Percentiles rank a stretch among this genome's conserved stretches.
Evolutionary conservation across 2,113 vertebrate genomes (phyloP).

Genomic region (Sula dactylatra): DNA sequence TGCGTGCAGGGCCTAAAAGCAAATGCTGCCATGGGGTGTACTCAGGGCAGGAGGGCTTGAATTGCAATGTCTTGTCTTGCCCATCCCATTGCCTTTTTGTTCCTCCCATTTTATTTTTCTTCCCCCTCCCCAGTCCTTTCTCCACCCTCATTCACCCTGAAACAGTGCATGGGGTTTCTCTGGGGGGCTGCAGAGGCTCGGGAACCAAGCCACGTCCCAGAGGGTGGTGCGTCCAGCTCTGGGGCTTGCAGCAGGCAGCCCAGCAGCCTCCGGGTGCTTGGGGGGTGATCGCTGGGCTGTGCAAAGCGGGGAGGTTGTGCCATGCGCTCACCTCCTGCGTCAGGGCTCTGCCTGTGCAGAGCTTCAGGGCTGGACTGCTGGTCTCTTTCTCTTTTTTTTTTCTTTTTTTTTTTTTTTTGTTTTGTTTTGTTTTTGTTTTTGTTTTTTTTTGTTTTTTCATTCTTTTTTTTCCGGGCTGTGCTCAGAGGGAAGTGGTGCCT

Average conservation of each 20-base stretch:
- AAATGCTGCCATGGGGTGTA: neutral
- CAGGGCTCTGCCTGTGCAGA: neutral
- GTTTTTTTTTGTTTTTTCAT: too few relatives aligned
- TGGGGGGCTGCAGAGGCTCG: neutral
- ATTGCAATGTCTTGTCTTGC: neutral
- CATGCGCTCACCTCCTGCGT: rapidly evolving
- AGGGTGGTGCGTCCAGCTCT: neutral
- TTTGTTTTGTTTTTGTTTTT: too few relatives aligned
- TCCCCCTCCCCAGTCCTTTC: neutral
- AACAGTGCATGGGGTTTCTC: neutral
- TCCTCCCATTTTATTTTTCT: neutral
- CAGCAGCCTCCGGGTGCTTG: rapidly evolving
- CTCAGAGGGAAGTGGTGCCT: neutral
- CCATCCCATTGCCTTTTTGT: neutral
- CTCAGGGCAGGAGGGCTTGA: neutral
- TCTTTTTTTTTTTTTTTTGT: rapidly evolving
- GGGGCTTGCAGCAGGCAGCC: neutral
- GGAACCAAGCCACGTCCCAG: neutral
- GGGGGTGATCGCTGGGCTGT: neutral
- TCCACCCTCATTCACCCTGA: neutral
- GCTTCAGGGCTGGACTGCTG: neutral
- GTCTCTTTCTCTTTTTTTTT: too few relatives aligned
- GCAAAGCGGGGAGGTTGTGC: neutral
- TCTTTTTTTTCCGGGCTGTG: neutral
- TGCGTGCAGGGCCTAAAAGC: neutral